Percentiles rank a stretch among this genome's conserved stretches.
These are phyloP conservation scores for Andinoacara biseriatus DNA, from an alignment of 2,113 vertebrate genomes.

Conservation along the genomic window DNA sequence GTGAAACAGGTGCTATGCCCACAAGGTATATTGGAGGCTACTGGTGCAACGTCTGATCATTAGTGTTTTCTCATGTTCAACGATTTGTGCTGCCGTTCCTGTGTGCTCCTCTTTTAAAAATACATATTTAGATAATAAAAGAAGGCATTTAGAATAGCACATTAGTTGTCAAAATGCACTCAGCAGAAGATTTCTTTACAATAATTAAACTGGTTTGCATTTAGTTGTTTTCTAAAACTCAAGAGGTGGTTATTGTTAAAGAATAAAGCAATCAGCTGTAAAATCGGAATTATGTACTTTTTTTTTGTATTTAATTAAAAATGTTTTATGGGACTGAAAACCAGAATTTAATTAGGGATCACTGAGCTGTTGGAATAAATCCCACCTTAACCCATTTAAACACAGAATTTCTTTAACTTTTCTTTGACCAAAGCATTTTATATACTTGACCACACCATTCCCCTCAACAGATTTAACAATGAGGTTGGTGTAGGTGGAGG, in stretches of 20 bases:
- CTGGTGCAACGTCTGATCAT: background rate
- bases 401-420: slow-evolving; percentile 2
- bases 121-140: background rate
- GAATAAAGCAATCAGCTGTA: background rate
- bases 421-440: too few species aligned
- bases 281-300: background rate
- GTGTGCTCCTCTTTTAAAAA: background rate
- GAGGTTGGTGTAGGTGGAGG: too few species aligned
- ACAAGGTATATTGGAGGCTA: background rate
- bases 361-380: background rate
- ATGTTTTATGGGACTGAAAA: too few species aligned
- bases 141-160: background rate
- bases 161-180: too few species aligned
- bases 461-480: too few species aligned
- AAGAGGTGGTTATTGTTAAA: background rate
- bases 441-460: too few species aligned
- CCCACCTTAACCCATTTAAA: too few species aligned
- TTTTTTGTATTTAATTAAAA: background rate
- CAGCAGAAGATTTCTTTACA: too few species aligned
- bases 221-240: background rate
- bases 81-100: background rate
- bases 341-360: too few species aligned
- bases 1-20: background rate
- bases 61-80: background rate
- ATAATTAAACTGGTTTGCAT: background rate